phyloP scores from a whole-genome alignment of 2,888 invertebrate species.

The Lasioglossum marginatum region DNA sequence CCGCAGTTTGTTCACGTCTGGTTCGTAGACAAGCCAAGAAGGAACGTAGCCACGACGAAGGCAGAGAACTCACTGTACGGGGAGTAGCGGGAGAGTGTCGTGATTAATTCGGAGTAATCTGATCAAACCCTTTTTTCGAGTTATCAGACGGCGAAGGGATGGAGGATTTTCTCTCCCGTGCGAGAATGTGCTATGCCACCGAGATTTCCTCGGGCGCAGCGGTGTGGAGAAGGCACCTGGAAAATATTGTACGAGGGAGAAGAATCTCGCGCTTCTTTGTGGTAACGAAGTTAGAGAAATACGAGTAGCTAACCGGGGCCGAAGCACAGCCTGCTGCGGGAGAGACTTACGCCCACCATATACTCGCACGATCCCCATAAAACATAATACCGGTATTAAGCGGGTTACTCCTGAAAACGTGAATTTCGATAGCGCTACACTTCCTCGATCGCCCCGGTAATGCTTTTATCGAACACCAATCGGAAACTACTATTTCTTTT shows the following conservation, averaged over 20 bases:
- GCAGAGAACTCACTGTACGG: neutral
- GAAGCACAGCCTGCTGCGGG: neutral
- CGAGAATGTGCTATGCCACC: conserved; percentile 24
- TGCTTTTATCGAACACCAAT: conserved; percentile 5
- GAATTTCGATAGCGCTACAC: conserved; percentile 36
- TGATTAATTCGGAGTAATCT: conserved; percentile 30
- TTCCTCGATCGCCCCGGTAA: neutral
- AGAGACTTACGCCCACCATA: conserved; percentile 33
- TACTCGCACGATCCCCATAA: conserved; percentile 36
- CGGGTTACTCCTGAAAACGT: conserved; percentile 26
- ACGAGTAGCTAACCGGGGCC: conserved; percentile 36
- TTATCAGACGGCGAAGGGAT: conserved; percentile 24
- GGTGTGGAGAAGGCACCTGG: conserved; percentile 24
- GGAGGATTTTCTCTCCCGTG: neutral
- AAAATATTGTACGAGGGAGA: conserved; percentile 46
- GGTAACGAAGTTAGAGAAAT: conserved; percentile 58
- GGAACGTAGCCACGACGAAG: neutral
- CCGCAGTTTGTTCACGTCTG: neutral
- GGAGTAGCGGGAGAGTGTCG: neutral
- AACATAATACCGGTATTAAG: conserved; percentile 44
- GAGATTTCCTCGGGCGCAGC: conserved; percentile 38
- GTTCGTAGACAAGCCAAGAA: neutral
- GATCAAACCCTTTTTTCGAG: conserved; percentile 21
- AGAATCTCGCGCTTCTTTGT: conserved; percentile 38
- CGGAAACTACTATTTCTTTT: neutral